A percentile compares a stretch with the other conserved stretches of the same genome.
Evolutionary conservation across 1,140 invertebrate species (phyloP).

Genomic region (Trichogramma pretiosum): DNA sequence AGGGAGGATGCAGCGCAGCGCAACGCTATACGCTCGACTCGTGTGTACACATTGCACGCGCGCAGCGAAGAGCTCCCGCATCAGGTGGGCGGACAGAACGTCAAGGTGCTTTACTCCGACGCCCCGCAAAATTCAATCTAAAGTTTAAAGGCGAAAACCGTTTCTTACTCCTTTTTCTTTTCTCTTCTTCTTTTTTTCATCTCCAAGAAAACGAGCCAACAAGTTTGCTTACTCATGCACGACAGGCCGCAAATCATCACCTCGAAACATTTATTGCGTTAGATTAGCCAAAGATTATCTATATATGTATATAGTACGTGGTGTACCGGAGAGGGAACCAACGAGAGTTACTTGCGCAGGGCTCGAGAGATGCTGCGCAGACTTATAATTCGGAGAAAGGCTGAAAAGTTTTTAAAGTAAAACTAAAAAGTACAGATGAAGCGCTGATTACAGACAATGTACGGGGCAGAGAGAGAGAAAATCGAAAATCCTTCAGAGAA

Average conservation of each 20-base stretch:
- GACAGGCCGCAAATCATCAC: constrained; percentile 45
- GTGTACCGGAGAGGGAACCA: too few relatives aligned
- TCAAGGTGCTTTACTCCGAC: constrained; percentile 34
- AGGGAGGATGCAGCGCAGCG: too few relatives aligned
- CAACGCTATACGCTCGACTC: too few relatives aligned
- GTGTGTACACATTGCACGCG: constrained; percentile 21
- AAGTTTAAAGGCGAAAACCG: constrained; percentile 30
- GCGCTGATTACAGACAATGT: neutral
- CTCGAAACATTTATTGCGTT: constrained; percentile 39
- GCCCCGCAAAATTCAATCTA: constrained; percentile 45
- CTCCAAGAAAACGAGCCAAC: constrained; percentile 24
- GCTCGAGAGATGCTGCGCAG: constrained; percentile 23
- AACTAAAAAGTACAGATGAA: neutral
- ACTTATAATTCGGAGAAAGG: constrained; percentile 1
- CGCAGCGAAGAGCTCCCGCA: constrained; percentile 21
- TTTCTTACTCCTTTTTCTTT: neutral
- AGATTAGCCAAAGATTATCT: constrained; percentile 43
- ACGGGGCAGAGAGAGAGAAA: too few relatives aligned
- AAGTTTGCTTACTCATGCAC: constrained; percentile 7
- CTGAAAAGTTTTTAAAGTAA: neutral
- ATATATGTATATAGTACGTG: too few relatives aligned
- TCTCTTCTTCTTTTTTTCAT: constrained; percentile 17
- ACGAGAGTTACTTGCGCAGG: too few relatives aligned
- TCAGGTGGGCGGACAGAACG: constrained; percentile 43
- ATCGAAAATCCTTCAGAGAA: too few relatives aligned